Base-by-base conservation (phyloP, 2,113 vertebrate species). In the Corvus moneduloides region DNA sequence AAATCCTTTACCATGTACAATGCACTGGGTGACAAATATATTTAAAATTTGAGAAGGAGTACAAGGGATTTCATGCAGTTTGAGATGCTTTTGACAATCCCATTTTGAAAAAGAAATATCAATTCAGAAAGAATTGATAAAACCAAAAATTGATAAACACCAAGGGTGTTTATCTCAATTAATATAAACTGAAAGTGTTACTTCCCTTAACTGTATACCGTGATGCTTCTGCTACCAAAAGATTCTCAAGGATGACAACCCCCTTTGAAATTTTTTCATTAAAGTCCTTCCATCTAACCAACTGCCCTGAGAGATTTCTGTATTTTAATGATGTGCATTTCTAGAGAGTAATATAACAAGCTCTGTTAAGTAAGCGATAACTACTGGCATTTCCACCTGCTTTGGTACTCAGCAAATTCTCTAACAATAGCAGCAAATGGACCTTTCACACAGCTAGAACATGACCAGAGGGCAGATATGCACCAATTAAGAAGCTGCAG, bases 91-190 rank as follows among this genome's bases (percentile, higher is more conserved):
- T 48, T 79, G 35, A 49, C n/a, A 82, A 68, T 12, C 24, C 74
- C 14, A 37, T 76, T 85, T 67, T 63, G 13, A 69, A 55, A 72
- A 54, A 69, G 24, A 63, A 87, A 78, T 14, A 33, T 5, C 7
- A 94, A 79, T 91, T 90, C 74, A 83, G 71, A 62, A 73, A 69
- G 18, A n/a, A n/a, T n/a, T n/a, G n/a, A n/a, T n/a, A n/a, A n/a
- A n/a, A n/a, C n/a, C n/a, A n/a, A n/a, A n/a, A n/a, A n/a, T n/a
- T n/a, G n/a, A n/a, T n/a, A n/a, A n/a, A n/a, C n/a, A n/a, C 62
- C 62, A 85, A 75, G 28, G 5, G 8, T 7, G 7, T 48, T 84
- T 75, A 51, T 44, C 26, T 75, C 56, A 90, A 85, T 64, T 76
- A 9, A 30, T 30, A 61, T 19, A 76, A 83, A 56, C 15, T 26